phyloP scores from a whole-genome alignment of 2,888 invertebrate species.

The Aelia acuminata region DNA sequence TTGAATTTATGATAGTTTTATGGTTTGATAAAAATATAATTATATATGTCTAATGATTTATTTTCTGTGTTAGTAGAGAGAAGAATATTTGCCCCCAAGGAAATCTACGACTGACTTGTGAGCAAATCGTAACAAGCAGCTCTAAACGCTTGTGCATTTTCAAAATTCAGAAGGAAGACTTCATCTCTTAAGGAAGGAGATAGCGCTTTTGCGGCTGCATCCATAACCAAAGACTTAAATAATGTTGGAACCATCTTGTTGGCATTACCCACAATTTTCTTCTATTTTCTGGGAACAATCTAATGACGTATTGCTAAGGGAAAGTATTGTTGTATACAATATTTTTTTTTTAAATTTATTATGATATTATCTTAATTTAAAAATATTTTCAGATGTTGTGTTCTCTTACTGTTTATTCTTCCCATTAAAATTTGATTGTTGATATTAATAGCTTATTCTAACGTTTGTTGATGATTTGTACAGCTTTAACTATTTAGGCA shows the following conservation, averaged over 20 bases:
- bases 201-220: background rate
- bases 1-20: too few species aligned
- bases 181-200: background rate
- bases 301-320: background rate
- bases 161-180: background rate
- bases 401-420: background rate
- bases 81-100: constrained; percentile 52
- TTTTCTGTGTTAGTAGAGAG: constrained; percentile 58
- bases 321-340: background rate
- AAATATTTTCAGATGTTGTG: constrained; percentile 1
- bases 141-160: background rate
- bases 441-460: constrained; percentile 13
- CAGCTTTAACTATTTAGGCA: constrained; percentile 3
- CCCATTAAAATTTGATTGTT: constrained; percentile 10
- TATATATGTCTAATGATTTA: background rate
- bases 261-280: background rate
- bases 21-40: too few species aligned
- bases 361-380: background rate
- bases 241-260: background rate
- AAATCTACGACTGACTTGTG: constrained; percentile 57
- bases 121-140: background rate
- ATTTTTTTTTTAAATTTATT: background rate
- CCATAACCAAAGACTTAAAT: background rate
- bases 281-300: constrained; percentile 28
- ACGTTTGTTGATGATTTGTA: background rate